Evolutionary conservation across 2,888 invertebrate genomes (phyloP), one percentile per base, ranked within the genome.

Genomic region (Biston stratarius): DNA sequence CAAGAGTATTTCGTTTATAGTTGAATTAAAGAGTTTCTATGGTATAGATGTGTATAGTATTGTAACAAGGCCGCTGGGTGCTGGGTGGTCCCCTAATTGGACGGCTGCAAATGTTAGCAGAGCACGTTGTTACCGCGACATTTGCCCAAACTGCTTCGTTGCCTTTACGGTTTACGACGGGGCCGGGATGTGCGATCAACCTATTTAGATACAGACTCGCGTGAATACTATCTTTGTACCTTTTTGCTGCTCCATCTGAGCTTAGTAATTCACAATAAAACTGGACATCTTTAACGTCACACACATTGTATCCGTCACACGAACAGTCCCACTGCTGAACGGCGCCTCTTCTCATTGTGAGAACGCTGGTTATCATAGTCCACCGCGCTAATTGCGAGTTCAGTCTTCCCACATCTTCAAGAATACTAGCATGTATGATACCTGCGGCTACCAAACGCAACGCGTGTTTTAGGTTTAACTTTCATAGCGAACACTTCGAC

Each of bases 71-170:
- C 75, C 77, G 64, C 44, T 47, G 60, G 64, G 55, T 61, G 55
- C 42, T 42, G 55, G 55, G 69, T 58, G 67, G 71, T 78, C 78
- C 81, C 86, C 87, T 91, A 91, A 91, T 91, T 90, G 91, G 91
- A 79, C 76, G 76, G 74, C 81, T 81, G 81, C 84, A 91, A 91
- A 91, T 90, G 91, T 90, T 91, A 89, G 89, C 82, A 69, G 76
- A 79, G 83, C 79, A 88, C 86, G 85, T 81, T 77, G 85, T 81
- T 77, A 84, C 73, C 84, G 82, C 84, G 91, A 83, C 90, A 91
- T 91, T 91, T 91, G 80, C 78, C 74, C 74, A 78, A 83, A 84
- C 79, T 76, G 79, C 81, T 81, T 80, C 80, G 83, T 86, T 85
- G 82, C 86, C 82, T 84, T 83, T 80, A 68, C 76, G 71, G 77